Percentiles rank a stretch among this genome's conserved stretches.
Evolutionary conservation across 2,797 vertebrate species (phyloP).

Genomic region (Platyrinchus mystaceus): DNA sequence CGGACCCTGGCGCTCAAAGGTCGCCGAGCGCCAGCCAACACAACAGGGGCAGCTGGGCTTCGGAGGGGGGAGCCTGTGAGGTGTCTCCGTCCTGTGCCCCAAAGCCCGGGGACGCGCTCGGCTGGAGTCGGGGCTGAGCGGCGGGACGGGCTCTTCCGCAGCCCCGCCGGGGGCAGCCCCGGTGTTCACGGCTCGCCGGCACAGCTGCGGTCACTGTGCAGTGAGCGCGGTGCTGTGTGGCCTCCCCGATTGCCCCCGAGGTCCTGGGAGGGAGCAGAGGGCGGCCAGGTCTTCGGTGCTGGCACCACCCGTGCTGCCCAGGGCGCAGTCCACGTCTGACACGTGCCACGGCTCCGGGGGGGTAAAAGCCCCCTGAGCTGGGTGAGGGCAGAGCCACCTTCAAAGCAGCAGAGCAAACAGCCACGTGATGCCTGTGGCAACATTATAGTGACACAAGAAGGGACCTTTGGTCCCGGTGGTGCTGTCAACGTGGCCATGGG

Average conservation of each 20-base stretch:
- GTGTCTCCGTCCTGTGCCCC: background rate
- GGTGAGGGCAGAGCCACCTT: background rate
- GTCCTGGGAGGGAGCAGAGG: background rate
- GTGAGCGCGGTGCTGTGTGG: fast-evolving
- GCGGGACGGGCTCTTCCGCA: fast-evolving
- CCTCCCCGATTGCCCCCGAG: fast-evolving
- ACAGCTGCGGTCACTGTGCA: fast-evolving
- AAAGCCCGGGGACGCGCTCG: fast-evolving
- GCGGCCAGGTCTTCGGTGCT: fast-evolving
- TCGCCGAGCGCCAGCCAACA: background rate
- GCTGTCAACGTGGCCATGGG: background rate
- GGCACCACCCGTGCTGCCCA: fast-evolving
- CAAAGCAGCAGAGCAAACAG: constrained; percentile 14
- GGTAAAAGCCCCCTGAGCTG: background rate
- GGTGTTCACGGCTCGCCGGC: fast-evolving
- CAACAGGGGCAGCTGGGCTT: background rate
- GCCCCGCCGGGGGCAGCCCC: fast-evolving
- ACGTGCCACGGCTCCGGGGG: fast-evolving
- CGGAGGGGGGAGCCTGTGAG: background rate
- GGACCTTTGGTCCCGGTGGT: constrained; percentile 17
- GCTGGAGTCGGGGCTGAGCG: background rate
- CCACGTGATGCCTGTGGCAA: background rate
- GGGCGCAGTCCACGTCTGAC: fast-evolving
- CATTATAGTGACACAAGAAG: background rate
- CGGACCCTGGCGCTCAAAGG: constrained; percentile 62